These are phyloP conservation scores for Phymatocera aterrima DNA, from an alignment of 2,888 invertebrate species.

Conservation along the genomic window DNA sequence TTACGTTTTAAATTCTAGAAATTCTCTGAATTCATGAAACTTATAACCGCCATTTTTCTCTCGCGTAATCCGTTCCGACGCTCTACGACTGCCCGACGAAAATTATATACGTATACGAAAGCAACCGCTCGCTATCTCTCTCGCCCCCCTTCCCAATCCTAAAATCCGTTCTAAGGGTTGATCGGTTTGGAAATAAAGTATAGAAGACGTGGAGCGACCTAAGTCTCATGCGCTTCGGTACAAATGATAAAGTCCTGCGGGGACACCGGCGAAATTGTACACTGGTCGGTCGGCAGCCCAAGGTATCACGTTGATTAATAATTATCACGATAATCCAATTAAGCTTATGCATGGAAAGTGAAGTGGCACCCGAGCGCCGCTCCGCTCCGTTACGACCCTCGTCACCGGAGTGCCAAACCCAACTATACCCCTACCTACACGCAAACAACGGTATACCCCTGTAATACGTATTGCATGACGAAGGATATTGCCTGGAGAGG, in stretches of 20 bases:
- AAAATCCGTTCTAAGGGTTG: too few species aligned
- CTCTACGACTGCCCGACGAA: neutral
- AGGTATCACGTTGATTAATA: conserved; percentile 38
- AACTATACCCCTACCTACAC: neutral
- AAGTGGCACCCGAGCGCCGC: conserved; percentile 26
- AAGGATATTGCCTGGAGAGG: conserved; percentile 1
- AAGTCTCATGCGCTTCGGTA: too few species aligned
- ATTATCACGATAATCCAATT: conserved; percentile 43
- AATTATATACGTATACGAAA: neutral
- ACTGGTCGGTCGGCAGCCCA: conserved; percentile 9
- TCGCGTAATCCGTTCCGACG: neutral
- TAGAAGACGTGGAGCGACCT: too few species aligned
- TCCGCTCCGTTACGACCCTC: conserved; percentile 13
- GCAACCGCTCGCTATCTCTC: neutral
- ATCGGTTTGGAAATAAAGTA: too few species aligned
- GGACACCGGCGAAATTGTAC: conserved; percentile 24
- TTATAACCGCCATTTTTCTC: too few species aligned
- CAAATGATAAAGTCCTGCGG: too few species aligned
- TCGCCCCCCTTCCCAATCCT: neutral
- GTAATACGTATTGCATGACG: neutral
- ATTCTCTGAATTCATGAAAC: too few species aligned
- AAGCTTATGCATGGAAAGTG: conserved; percentile 44
- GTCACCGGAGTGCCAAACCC: conserved; percentile 33
- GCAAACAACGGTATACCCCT: neutral
- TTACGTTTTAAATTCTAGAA: too few species aligned